Conservation (phyloP, 2,888 invertebrate genomes). For the Tribolium freemani region DNA sequence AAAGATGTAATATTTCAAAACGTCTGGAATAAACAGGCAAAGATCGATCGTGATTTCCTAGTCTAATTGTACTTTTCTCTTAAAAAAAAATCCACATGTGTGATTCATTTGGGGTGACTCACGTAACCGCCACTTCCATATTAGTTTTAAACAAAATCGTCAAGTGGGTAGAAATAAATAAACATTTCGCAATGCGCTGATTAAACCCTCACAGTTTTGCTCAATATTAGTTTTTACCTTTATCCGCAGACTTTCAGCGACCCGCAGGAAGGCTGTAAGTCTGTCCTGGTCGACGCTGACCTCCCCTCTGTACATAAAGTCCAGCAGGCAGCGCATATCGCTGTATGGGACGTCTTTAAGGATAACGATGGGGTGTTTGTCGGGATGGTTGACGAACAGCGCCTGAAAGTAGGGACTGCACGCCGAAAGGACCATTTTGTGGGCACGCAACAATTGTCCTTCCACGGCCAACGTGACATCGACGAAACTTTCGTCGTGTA, state of each 20-base stretch:
- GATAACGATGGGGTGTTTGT: constrained; percentile 93
- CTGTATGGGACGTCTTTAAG: constrained; percentile 91
- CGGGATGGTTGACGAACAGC: constrained; percentile 89
- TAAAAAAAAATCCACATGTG: neutral
- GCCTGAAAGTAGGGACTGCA: constrained; percentile 96
- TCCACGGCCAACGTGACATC: constrained; percentile 95
- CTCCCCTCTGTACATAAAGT: constrained; percentile 94
- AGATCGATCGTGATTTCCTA: neutral
- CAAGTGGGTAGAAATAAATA: neutral
- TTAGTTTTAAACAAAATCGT: neutral
- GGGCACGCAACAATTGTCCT: constrained; percentile 91
- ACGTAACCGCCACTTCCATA: neutral
- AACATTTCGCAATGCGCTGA: neutral
- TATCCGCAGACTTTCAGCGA: constrained; percentile 90
- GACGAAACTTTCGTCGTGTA: constrained; percentile 94
- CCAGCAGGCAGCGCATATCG: constrained; percentile 90
- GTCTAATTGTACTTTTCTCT: neutral
- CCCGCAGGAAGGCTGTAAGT: constrained; percentile 87
- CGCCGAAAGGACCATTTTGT: constrained; percentile 95
- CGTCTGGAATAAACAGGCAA: neutral
- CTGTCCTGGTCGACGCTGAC: constrained; percentile 93
- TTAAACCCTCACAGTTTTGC: neutral
- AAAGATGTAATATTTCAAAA: neutral
- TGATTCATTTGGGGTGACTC: neutral
- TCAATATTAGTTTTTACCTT: constrained; percentile 67